Conservation (phyloP, 2,888 invertebrate species). For the Sympetrum striolatum region DNA sequence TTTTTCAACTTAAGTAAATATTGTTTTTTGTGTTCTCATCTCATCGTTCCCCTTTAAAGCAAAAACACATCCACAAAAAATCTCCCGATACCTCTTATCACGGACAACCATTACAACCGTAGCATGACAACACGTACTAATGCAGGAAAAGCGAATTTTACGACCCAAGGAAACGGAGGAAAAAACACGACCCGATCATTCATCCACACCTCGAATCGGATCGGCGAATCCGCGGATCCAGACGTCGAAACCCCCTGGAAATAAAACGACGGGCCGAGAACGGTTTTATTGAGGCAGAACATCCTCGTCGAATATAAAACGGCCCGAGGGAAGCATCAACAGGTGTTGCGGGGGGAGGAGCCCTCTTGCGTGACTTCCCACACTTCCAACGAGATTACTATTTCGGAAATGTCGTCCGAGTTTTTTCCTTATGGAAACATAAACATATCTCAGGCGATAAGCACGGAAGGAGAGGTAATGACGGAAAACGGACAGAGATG, state of each 20-base stretch:
- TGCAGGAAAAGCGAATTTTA: not conserved
- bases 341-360: not conserved
- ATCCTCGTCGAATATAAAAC: not conserved
- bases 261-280: not conserved
- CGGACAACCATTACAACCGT: not conserved
- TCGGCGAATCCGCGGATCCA: no score
- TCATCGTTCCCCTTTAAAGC: no score
- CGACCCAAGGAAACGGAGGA: not conserved
- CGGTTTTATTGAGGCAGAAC: not conserved
- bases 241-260: not conserved
- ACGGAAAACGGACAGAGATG: no score
- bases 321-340: not conserved
- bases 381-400: not conserved
- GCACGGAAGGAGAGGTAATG: no score
- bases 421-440: not conserved
- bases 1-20: no score
- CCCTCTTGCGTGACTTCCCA: constrained; percentile 32
- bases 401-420: not conserved
- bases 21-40: no score
- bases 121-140: not conserved
- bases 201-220: not conserved
- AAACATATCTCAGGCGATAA: not conserved
- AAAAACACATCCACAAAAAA: no score
- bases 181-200: not conserved
- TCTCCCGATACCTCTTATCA: no score